Evolutionary conservation across 2,888 invertebrate genomes (phyloP), one percentile per base, ranked within the genome.

Genomic region (Dolichomitus sp.): DNA sequence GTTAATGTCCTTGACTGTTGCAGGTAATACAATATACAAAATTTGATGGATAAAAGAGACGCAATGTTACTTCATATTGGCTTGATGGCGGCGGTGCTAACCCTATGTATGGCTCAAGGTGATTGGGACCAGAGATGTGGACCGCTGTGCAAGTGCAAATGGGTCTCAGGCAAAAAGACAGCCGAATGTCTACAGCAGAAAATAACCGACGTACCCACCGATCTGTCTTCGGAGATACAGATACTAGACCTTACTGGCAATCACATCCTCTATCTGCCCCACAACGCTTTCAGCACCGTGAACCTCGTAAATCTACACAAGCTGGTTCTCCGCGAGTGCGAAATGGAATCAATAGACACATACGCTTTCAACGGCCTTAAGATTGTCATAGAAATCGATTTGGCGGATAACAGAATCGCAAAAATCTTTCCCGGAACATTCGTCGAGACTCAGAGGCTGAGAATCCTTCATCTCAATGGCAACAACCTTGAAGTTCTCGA

Each of bases 81-180:
- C 69, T 87, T 93, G 77, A 83, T 92, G 63, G 91, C 94, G 11
- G 90, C 94, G 52, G 14, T 72, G 27, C 45, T 66, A 27, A 1
- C 70, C n/a, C 45, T 69, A 59, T 91, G 94, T 63, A 94, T 94
- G 19, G 95, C 95, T 66, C 87, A 92, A 42, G 89, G 91, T 88
- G 96, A 96, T 93, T 95, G 95, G 70, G 94, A 54, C 54, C 54
- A 27, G 12, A 23, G 94, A 37, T 97, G 97, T 92, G 95, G 96
- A 11, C 91, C 94, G 85, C 94, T 94, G 77, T 98, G 98, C 94
- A 96, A 96, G 90, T 98, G 98, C 93, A 96, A 96, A 85, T 98
- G 98, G 98, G 96, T 96, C 40, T 96, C 96, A 81, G 98, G 98
- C 5, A 97, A 97, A 93, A 97, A 97, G 92, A 96, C 96, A 30